These are phyloP conservation scores for Athetis lepigone DNA, from an alignment of 2,888 invertebrate species.

Conservation along the genomic window DNA sequence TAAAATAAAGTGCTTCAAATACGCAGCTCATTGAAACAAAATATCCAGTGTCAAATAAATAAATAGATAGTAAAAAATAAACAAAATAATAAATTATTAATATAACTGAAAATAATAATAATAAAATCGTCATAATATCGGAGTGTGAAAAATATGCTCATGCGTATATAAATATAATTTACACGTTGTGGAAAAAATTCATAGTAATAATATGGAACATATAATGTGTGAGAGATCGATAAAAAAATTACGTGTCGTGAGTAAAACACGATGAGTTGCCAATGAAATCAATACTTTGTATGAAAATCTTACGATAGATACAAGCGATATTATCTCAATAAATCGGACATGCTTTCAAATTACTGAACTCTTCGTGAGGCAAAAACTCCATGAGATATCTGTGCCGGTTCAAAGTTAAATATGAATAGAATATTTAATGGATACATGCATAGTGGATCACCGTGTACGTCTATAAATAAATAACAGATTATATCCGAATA, in stretches of 20 bases:
- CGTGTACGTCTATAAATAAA: slow-evolving; percentile 58
- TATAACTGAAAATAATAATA: slow-evolving; percentile 60
- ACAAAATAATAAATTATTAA: slow-evolving; percentile 56
- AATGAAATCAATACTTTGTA: slow-evolving; percentile 69
- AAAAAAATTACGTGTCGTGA: slow-evolving; percentile 72
- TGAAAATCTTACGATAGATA: slow-evolving; percentile 70
- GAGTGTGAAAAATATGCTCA: slow-evolving; percentile 74
- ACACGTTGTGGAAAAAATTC: slow-evolving; percentile 73
- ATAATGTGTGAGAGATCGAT: slow-evolving; percentile 65
- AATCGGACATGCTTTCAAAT: slow-evolving; percentile 71
- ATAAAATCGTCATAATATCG: slow-evolving; percentile 39
- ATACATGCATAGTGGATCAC: slow-evolving; percentile 69
- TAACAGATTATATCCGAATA: slow-evolving; percentile 44
- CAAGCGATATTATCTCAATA: slow-evolving; percentile 69
- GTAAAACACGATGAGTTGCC: slow-evolving; percentile 74
- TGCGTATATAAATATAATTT: slow-evolving; percentile 82
- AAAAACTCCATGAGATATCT: slow-evolving; percentile 62
- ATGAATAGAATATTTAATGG: slow-evolving; percentile 71
- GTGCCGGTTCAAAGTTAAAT: slow-evolving; percentile 66
- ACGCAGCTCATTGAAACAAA: slow-evolving; percentile 32
- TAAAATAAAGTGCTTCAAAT: slow-evolving; percentile 43
- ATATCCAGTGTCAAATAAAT: slow-evolving; percentile 60
- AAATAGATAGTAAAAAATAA: slow-evolving; percentile 62
- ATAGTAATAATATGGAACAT: slow-evolving; percentile 66
- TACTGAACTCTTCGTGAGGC: slow-evolving; percentile 58